Evolutionary conservation across 2,113 vertebrate species (phyloP), one percentile per base, ranked within the genome.

Genomic region (Ptilonorhynchus violaceus): DNA sequence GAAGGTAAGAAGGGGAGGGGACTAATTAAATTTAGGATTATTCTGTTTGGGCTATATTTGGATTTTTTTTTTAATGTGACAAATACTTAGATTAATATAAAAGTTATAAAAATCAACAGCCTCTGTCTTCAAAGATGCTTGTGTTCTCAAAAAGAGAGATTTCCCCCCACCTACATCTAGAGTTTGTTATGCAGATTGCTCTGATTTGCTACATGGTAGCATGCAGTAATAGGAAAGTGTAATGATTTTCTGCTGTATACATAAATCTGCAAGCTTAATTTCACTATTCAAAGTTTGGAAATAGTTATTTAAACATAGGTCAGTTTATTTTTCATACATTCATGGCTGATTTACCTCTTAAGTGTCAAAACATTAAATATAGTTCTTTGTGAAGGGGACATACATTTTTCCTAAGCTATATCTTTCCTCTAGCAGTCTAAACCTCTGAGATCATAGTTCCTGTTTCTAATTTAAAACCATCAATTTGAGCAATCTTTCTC

Each of bases 1-100:
- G 49, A 97, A 98, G 98, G 99, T 99, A 97, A 90, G 96, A 95
- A 76, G 14, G 85, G 67, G 35, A 37, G 23, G 5, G 12, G 15
- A 62, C 28, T 33, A 56, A 85, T 55, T 50, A 88, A 81, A 73
- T 16, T 37, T 44, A 67, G 13, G 23, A 73, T 28, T 81, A 55
- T 53, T 66, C 37, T 60, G 3, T 56, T 77, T 39, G 22, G 25
- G 10, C 28, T 80, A 3, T 59, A 31, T 72, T 80, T 86, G 4
- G 7, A 28, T 39, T 15, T 42, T 15, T 41, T 85, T 80, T 73
- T 67, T 13, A 27, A 52, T 3, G 4, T 76, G 14, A 59, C 80
- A 85, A 59, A 46, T 46, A 47, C 17, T 53, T 75, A 23, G 28
- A 42, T 75, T 72, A 52, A 58, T 68, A 35, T 39, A 41, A 93